Evolutionary conservation across 2,797 vertebrate species (phyloP).

Genomic region (Iguana delicatissima): DNA sequence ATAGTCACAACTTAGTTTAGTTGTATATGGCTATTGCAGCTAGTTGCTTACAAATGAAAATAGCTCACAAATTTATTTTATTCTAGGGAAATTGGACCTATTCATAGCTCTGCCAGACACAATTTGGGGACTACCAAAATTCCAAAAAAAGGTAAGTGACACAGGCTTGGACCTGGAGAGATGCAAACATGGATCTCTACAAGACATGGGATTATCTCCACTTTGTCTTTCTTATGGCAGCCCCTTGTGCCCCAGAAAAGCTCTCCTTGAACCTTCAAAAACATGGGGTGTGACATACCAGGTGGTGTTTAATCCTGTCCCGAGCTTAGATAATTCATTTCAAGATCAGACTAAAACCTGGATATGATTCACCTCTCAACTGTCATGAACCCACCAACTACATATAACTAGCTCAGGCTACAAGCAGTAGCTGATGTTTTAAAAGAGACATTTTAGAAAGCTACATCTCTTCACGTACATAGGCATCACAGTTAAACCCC

Average conservation of each 20-base stretch:
- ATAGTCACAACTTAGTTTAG: background rate
- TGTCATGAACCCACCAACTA: no score
- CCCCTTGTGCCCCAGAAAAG: background rate
- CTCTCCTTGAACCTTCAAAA: background rate
- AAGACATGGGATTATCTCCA: background rate
- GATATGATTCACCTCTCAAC: no score
- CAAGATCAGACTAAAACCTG: no score
- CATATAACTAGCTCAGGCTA: fast-evolving
- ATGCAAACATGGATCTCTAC: background rate
- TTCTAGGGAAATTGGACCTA: background rate
- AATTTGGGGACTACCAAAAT: background rate
- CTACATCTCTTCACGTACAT: fast-evolving
- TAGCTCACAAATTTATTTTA: background rate
- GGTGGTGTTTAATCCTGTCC: no score
- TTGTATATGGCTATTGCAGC: background rate
- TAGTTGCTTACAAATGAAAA: background rate
- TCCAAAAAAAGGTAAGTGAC: background rate
- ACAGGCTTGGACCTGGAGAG: background rate
- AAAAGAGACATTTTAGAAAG: background rate
- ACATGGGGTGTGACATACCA: background rate
- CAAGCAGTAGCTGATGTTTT: fast-evolving
- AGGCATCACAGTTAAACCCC: background rate
- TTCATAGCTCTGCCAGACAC: background rate
- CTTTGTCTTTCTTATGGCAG: background rate
- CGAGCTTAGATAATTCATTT: no score